phyloP scores from a whole-genome alignment of 2,797 vertebrate species.

The Sebastes matsubarae region DNA sequence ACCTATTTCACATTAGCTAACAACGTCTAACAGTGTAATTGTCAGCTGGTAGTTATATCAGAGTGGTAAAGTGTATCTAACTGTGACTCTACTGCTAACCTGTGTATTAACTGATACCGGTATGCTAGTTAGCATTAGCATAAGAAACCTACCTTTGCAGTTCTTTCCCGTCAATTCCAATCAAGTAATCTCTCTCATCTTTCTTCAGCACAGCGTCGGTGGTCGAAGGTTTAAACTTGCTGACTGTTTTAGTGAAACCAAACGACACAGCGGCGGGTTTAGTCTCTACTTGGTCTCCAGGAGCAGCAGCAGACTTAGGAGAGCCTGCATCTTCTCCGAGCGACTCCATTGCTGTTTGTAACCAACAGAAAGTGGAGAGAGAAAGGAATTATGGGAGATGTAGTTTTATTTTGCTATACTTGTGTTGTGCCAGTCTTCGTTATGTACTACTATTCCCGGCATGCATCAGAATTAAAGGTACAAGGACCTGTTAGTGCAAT shows the following conservation, averaged over 20 bases:
- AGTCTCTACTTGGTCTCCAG: slow-evolving; percentile 54
- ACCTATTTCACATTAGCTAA: not conserved
- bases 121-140: slow-evolving; percentile 64
- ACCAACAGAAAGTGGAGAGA: not conserved
- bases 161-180: slow-evolving; percentile 77
- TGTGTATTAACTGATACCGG: not conserved
- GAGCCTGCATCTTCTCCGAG: slow-evolving; percentile 13
- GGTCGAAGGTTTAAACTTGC: slow-evolving; percentile 65
- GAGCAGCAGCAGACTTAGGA: not conserved
- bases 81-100: not conserved
- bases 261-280: slow-evolving; percentile 79
- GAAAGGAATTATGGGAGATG: slow-evolving; percentile 65
- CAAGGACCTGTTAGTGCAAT: not conserved
- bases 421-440: accelerated
- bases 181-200: slow-evolving; percentile 80
- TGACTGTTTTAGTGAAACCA: slow-evolving; percentile 83
- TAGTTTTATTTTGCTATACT: slow-evolving; percentile 23
- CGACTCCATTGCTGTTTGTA: slow-evolving; percentile 80
- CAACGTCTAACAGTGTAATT: accelerated
- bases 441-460: slow-evolving; percentile 59
- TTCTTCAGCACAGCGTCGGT: slow-evolving; percentile 23
- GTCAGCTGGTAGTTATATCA: not conserved
- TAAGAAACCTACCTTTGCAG: slow-evolving; percentile 75
- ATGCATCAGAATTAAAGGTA: slow-evolving; percentile 35
- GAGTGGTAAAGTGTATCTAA: not conserved